Percentiles rank a stretch among this genome's conserved stretches.
These are phyloP conservation scores for Drosophila repleta DNA, from an alignment of 1,140 invertebrate species.

Conservation along the genomic window DNA sequence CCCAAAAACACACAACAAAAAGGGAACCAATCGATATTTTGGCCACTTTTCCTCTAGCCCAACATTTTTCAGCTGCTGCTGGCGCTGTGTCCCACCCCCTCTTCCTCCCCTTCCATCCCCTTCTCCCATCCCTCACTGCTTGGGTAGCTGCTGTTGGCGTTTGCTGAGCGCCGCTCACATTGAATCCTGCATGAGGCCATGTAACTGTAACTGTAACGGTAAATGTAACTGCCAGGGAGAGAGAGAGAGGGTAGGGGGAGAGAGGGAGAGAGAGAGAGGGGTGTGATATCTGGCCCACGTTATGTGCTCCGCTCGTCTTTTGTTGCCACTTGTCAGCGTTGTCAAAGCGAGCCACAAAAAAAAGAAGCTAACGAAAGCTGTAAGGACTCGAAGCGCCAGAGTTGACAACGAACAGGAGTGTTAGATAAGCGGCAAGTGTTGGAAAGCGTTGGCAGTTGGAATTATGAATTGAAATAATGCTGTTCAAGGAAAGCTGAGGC, in stretches of 20 bases:
- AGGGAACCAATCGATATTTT: conserved; percentile 55
- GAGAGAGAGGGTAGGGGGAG: no score
- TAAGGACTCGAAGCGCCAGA: no score
- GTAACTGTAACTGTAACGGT: conserved; percentile 53
- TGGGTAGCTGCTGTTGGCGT: conserved; percentile 6
- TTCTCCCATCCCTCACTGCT: background rate
- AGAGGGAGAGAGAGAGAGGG: no score
- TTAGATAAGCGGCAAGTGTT: no score
- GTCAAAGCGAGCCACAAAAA: no score
- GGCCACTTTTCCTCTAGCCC: conserved; percentile 40
- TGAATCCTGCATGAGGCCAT: conserved; percentile 60
- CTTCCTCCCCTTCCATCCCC: background rate
- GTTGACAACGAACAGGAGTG: no score
- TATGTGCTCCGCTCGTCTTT: no score
- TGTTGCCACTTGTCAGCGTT: background rate
- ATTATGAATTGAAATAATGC: no score
- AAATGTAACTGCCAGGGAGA: conserved; percentile 15
- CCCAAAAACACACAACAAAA: background rate
- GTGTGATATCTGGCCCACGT: background rate
- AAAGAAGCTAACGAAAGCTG: no score
- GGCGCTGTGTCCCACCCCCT: conserved; percentile 1
- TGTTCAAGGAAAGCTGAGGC: no score
- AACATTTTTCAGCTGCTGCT: conserved; percentile 50
- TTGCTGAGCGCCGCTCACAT: conserved; percentile 63
- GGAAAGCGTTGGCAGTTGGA: no score